These are phyloP conservation scores for Myotis myotis DNA, from an alignment of 2,797 vertebrate genomes.

Conservation along the genomic window DNA sequence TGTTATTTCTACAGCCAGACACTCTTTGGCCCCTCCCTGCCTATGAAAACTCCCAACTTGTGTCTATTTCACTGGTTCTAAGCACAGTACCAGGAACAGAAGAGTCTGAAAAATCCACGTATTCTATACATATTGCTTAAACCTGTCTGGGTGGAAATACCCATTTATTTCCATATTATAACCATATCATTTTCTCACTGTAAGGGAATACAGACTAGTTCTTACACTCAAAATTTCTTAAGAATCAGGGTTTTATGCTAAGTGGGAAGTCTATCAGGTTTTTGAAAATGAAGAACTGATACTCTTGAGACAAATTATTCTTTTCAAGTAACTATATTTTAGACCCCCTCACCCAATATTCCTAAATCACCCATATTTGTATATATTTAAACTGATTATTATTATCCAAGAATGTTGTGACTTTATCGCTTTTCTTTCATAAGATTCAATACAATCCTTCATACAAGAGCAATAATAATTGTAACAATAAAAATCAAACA, in stretches of 20 bases:
- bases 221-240: slow-evolving; percentile 27
- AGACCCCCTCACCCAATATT: not conserved
- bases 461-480: not conserved
- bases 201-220: slow-evolving; percentile 42
- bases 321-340: not conserved
- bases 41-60: not conserved
- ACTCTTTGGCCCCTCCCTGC: not conserved
- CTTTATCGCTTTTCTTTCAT: not conserved
- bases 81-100: not conserved
- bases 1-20: not conserved
- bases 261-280: not conserved
- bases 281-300: not conserved
- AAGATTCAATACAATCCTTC: not conserved
- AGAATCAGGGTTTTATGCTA: not conserved
- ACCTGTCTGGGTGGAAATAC: not conserved
- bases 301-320: not conserved
- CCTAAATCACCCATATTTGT: not conserved
- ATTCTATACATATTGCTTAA: not conserved
- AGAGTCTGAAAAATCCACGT: not conserved
- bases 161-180: slow-evolving; percentile 29
- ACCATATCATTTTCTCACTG: slow-evolving; percentile 50
- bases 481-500: not conserved
- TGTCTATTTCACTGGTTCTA: not conserved
- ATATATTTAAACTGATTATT: not conserved
- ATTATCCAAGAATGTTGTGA: not conserved